Evolutionary conservation across 2,888 invertebrate species (phyloP), one percentile per base, ranked within the genome.

Genomic region (Furcula furcula): DNA sequence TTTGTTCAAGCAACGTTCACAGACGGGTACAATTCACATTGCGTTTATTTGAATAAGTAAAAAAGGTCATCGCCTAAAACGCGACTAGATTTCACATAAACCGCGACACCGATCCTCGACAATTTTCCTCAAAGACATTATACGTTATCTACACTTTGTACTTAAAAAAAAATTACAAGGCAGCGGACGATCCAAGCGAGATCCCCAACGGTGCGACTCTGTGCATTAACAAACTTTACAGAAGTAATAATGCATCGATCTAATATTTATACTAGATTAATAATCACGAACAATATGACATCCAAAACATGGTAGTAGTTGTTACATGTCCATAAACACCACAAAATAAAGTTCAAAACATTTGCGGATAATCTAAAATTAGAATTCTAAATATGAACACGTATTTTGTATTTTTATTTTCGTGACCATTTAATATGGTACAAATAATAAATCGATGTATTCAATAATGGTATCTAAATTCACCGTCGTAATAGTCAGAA

Each of bases 121-220:
- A 67, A 63, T 68, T n/a, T n/a, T 55, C 48, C 60, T 71, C 68
- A 59, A n/a, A n/a, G 62, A 65, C 61, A 63, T 52, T 57, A n/a
- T 52, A 55, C 48, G 51, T 55, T 59, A 63, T 54, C 42, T 56
- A 69, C 58, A 68, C 53, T 76, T 80, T 77, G 76, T 79, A 82
- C 78, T 78, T 73, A 73, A 68, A 73, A 62, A n/a, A n/a, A 54
- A 71, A 71, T 65, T 71, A 71, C 66, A 78, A 81, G 78, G 79
- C 78, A 71, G 39, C 74, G 61, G 58, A 72, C 50, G 63, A 69
- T 65, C 63, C 46, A 62, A 59, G 61, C 59, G 55, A 64, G 63
- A 63, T 64, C 57, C 37, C 53, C 65, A 59, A 63, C 49, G 63
- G 52, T 53, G 70, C 69, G 72, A 67, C 52, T 76, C 78, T 81